Percentiles rank a stretch among this genome's conserved stretches.
phyloP scores from a whole-genome alignment of 2,888 invertebrate species.

The Drepana falcataria region DNA sequence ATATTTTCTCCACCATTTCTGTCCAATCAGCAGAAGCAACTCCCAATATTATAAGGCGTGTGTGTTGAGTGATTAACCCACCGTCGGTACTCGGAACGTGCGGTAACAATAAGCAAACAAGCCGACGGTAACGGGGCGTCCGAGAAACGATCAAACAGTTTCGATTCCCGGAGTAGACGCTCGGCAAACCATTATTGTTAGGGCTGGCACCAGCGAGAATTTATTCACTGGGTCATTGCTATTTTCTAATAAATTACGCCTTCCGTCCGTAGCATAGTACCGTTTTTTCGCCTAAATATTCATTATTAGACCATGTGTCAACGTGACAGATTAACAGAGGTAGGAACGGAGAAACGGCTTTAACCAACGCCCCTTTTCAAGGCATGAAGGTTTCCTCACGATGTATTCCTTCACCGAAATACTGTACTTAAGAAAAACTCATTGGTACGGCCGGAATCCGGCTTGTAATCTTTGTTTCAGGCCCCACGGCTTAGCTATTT shows the following conservation, averaged over 20 bases:
- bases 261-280: background rate
- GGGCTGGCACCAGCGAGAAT: conserved; percentile 12
- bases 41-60: background rate
- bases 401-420: no score
- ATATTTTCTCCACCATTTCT: background rate
- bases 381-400: no score
- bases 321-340: no score
- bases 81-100: conserved; percentile 8
- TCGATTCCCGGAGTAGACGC: conserved; percentile 13
- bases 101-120: conserved; percentile 36
- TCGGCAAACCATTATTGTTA: conserved; percentile 13
- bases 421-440: no score
- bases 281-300: no score
- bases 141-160: conserved; percentile 15
- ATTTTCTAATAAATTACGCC: conserved; percentile 11
- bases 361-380: no score
- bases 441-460: no score
- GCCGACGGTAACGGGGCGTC: conserved; percentile 23
- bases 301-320: no score
- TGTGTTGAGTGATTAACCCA: conserved; percentile 4
- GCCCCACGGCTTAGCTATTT: no score
- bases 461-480: no score
- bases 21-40: background rate
- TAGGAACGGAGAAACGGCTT: no score
- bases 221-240: conserved; percentile 12